phyloP scores from a whole-genome alignment of 2,113 vertebrate genomes.

The Hystrix cristata region DNA sequence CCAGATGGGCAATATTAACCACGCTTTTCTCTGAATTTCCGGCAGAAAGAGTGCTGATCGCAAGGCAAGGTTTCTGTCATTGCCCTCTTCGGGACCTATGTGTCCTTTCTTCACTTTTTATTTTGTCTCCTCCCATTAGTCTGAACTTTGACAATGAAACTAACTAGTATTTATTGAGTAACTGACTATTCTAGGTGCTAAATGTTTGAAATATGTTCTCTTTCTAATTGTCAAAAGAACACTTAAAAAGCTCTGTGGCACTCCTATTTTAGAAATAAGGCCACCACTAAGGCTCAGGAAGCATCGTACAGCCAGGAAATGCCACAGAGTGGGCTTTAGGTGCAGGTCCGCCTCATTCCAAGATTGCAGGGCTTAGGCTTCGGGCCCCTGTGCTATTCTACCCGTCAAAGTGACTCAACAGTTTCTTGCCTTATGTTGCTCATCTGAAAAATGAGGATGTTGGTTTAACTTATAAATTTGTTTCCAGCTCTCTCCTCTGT shows the following conservation, averaged over 20 bases:
- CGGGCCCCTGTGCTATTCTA: background rate
- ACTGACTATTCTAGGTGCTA: background rate
- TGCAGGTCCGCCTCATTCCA: background rate
- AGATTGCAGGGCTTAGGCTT: background rate
- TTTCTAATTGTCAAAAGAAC: background rate
- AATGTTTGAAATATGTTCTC: background rate
- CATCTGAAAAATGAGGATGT: background rate
- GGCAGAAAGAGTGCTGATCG: background rate
- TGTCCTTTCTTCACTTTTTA: background rate
- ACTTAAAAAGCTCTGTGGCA: background rate
- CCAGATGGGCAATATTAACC: constrained; percentile 28
- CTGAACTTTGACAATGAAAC: background rate
- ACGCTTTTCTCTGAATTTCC: rapidly evolving
- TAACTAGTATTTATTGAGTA: background rate
- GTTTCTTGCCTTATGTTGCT: background rate
- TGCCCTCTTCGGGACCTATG: background rate
- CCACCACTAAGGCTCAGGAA: background rate
- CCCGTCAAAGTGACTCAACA: background rate
- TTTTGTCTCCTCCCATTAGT: background rate
- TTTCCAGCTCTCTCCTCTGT: background rate
- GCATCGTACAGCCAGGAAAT: background rate
- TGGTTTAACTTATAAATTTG: background rate
- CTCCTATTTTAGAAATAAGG: background rate
- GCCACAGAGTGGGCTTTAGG: background rate
- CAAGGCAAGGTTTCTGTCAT: background rate